phyloP scores from a whole-genome alignment of 2,113 vertebrate genomes.

The Bos javanicus region DNA sequence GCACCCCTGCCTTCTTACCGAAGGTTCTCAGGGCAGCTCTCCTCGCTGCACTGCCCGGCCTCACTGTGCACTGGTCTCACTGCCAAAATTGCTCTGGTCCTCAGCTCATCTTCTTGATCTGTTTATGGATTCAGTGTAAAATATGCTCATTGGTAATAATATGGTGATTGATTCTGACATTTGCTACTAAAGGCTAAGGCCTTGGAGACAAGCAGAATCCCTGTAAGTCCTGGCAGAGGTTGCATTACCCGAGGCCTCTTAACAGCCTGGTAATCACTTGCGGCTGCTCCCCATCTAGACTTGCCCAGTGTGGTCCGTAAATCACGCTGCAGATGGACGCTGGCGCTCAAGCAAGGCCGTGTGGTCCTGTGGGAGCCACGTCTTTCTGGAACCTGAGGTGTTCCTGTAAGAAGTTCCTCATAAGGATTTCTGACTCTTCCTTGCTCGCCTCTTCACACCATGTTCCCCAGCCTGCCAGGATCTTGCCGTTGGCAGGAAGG shows the following conservation, averaged over 20 bases:
- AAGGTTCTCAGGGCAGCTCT: background rate
- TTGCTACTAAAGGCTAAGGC: background rate
- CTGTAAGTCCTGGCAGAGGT: background rate
- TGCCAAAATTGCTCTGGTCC: background rate
- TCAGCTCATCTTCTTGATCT: background rate
- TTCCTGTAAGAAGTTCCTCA: background rate
- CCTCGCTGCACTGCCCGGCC: background rate
- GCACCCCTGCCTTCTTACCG: accelerated
- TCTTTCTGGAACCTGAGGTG: accelerated
- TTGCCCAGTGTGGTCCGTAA: accelerated
- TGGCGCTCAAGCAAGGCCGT: accelerated
- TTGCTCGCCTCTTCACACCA: background rate
- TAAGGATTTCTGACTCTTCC: background rate
- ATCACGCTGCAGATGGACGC: background rate
- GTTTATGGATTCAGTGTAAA: background rate
- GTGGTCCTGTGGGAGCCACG: background rate
- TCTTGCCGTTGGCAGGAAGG: background rate
- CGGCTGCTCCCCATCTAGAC: background rate
- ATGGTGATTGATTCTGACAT: no score
- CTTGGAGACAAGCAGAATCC: background rate
- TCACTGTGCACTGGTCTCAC: accelerated
- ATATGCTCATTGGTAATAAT: background rate
- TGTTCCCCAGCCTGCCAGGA: background rate
- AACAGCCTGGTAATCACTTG: background rate
- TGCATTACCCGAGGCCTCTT: background rate